Evolutionary conservation across 2,888 invertebrate genomes (phyloP), one percentile per base, ranked within the genome.

Genomic region (Papilio gigon): DNA sequence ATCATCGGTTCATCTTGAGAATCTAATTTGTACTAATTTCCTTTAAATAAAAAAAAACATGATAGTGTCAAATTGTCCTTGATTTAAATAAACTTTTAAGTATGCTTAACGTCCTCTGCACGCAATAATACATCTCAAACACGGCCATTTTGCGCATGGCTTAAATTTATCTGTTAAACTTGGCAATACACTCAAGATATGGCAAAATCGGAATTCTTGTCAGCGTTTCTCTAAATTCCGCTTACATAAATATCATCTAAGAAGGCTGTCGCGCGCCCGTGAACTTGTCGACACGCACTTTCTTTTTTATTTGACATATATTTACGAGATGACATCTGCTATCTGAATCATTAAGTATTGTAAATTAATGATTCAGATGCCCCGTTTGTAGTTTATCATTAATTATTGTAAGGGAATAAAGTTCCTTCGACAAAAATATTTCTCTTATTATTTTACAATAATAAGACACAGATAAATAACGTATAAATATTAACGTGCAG

Each of bases 251-350:
- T 44, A 22, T 65, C 58, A 37, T 33, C 14, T 64, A 61, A 66
- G n/a, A 42, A 65, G 67, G 56, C 30, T 56, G 27, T 20, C 37
- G 42, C 12, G 42, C 62, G 67, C 20, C 67, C 67, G 40, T 67
- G 67, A 67, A 67, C 67, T 67, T 67, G 61, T 27, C 53, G 42
- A 62, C 37, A 27, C 12, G 37, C 27, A 53, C 53, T 61, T 67
- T 67, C 60, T 60, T 60, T 60, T 60, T 14, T 37, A 37, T 37
- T 67, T 50, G 27, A 37, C 60, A 17, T 61, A 42, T 60, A 37
- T 67, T 47, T 14, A 20, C 22, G 8, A 33, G 35, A 66, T 30
- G 27, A 53, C 9, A 42, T 20, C 5, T 44, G 9, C 9, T 44
- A 1, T 44, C 20, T 3, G 8, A 20, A 44, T 44, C 3, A 44